Percentiles rank a stretch among this genome's conserved stretches.
These are phyloP conservation scores for Dendrolimus kikuchii DNA, from an alignment of 1,140 invertebrate species.

Conservation along the genomic window DNA sequence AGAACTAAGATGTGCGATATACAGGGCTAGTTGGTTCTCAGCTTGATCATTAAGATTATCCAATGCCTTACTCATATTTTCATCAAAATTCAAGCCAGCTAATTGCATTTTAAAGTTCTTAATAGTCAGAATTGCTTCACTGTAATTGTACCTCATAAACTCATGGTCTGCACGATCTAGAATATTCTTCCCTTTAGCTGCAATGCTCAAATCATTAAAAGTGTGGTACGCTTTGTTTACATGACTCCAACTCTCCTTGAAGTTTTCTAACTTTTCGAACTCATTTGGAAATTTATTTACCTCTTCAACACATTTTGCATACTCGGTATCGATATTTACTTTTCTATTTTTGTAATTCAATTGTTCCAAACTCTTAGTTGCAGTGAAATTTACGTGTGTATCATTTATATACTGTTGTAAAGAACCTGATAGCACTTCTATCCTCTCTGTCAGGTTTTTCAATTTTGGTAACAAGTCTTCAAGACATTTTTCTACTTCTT, in stretches of 20 bases:
- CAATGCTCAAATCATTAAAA: slow-evolving; percentile 40
- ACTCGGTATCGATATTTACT: slow-evolving; percentile 38
- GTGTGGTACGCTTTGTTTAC: slow-evolving; percentile 25
- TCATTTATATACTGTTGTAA: slow-evolving; percentile 59
- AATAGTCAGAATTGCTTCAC: slow-evolving; percentile 41
- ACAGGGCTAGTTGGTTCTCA: slow-evolving; percentile 49
- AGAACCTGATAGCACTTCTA: slow-evolving; percentile 52
- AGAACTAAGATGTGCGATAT: slow-evolving; percentile 43
- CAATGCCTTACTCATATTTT: slow-evolving; percentile 37
- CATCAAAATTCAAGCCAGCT: slow-evolving; percentile 39
- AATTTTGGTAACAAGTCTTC: slow-evolving; percentile 38
- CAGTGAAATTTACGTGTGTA: slow-evolving; percentile 41
- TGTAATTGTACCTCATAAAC: slow-evolving; percentile 45
- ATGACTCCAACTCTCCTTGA: slow-evolving; percentile 17
- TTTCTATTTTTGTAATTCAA: slow-evolving; percentile 55
- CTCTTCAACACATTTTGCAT: slow-evolving; percentile 29
- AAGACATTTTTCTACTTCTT: slow-evolving; percentile 40
- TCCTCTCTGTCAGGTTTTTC: slow-evolving; percentile 44
- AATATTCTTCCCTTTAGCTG: slow-evolving; percentile 37
- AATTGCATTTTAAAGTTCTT: slow-evolving; percentile 40
- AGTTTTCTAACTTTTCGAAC: slow-evolving; percentile 21
- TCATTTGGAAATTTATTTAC: slow-evolving; percentile 18
- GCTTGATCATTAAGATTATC: slow-evolving; percentile 35
- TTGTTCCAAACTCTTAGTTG: slow-evolving; percentile 55
- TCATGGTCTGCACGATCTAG: slow-evolving; percentile 47